A percentile compares a stretch with the other conserved stretches of the same genome.
Conservation (phyloP, 37 sponge, comb jelly and placozoan genomes). For the Tethya wilhelma region DNA sequence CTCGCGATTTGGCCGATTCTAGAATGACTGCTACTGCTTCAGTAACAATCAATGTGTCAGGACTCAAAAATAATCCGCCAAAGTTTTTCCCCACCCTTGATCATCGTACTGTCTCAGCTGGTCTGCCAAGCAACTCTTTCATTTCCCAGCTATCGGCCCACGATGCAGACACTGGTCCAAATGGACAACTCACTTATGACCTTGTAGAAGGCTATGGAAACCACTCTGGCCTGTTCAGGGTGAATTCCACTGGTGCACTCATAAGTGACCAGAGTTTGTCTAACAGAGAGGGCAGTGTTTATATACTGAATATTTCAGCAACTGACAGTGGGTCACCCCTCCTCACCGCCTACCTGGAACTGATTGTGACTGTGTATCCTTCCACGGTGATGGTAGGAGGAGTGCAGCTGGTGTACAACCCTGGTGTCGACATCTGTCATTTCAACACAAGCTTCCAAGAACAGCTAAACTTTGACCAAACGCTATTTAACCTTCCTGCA, state of each 20-base stretch:
- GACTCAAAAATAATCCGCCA: slow-evolving; percentile 63
- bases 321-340: slow-evolving; percentile 40
- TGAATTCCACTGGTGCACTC: slow-evolving; percentile 41
- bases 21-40: not conserved
- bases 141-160: slow-evolving; percentile 28
- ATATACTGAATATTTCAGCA: slow-evolving; percentile 42
- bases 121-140: not conserved
- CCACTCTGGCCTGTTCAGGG: slow-evolving; percentile 30
- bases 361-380: slow-evolving; percentile 44
- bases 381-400: slow-evolving; percentile 2
- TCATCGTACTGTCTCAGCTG: slow-evolving; percentile 33
- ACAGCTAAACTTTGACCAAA: not conserved
- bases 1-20: no score
- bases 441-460: slow-evolving; percentile 32
- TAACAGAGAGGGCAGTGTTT: slow-evolving; percentile 16
- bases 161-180: slow-evolving; percentile 40
- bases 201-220: slow-evolving; percentile 5
- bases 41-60: slow-evolving; percentile 31
- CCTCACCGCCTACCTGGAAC: slow-evolving; percentile 13
- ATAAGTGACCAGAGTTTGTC: slow-evolving; percentile 21
- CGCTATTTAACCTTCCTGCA: not conserved
- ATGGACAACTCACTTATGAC: slow-evolving; percentile 36
- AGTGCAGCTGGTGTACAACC: slow-evolving; percentile 21
- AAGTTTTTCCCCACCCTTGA: slow-evolving; percentile 30
- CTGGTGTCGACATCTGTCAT: slow-evolving; percentile 34